Percentiles rank a stretch among this genome's conserved stretches.
phyloP scores from a whole-genome alignment of 2,113 vertebrate genomes.

The Stegastes partitus region DNA sequence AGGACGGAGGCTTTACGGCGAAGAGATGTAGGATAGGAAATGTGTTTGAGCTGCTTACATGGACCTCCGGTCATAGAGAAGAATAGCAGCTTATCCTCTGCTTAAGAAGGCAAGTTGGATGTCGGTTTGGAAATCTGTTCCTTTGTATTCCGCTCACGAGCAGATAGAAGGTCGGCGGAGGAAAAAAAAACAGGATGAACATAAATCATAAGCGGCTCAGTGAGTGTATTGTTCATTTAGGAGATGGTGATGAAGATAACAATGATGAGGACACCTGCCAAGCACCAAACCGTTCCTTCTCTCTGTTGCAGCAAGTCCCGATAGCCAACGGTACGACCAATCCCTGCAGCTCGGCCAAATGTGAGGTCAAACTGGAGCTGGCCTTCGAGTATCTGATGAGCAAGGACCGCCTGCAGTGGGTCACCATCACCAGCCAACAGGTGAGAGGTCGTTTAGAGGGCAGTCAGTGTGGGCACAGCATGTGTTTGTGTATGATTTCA shows the following conservation, averaged over 20 bases:
- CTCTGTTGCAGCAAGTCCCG: slow-evolving; percentile 89
- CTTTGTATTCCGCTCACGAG: not conserved
- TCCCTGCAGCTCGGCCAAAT: slow-evolving; percentile 88
- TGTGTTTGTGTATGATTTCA: no score
- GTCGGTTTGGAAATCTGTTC: not conserved
- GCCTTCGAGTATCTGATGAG: slow-evolving; percentile 99
- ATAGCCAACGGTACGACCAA: slow-evolving; percentile 88
- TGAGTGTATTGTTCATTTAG: not conserved
- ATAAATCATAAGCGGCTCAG: not conserved
- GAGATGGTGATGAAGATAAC: not conserved
- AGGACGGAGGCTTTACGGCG: slow-evolving; percentile 7
- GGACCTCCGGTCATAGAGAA: not conserved
- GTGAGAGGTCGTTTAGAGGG: slow-evolving; percentile 71
- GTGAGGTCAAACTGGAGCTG: slow-evolving; percentile 95
- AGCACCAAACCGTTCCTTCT: not conserved
- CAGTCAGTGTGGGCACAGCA: not conserved
- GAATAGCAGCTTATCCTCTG: slow-evolving; percentile 18
- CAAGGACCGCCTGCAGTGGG: slow-evolving; percentile 98
- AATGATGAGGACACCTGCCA: not conserved
- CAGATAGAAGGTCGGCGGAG: not conserved
- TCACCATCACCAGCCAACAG: slow-evolving; percentile 98
- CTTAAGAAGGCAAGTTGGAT: slow-evolving; percentile 9
- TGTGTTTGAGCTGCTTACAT: slow-evolving; percentile 21
- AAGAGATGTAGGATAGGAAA: slow-evolving; percentile 27
- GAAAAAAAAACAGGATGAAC: not conserved